Evolutionary conservation across 2,797 vertebrate genomes (phyloP), one percentile per base, ranked within the genome.

Genomic region (Poeciliopsis infans): DNA sequence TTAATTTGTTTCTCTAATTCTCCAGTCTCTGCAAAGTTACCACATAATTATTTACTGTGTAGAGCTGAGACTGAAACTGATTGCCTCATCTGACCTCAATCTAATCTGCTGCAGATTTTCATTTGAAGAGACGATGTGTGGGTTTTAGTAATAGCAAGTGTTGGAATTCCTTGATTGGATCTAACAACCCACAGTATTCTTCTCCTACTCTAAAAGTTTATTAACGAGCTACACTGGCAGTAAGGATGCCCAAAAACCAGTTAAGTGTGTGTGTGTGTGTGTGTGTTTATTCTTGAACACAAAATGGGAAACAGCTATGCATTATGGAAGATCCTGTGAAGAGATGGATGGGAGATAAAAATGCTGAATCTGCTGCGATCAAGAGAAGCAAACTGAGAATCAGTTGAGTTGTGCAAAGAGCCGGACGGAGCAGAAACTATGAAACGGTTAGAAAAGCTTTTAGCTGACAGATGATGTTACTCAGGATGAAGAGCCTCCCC

Each of bases 11-110:
- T 61, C 74, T 57, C 55, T 31, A 43, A 61, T 61, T 75, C 28
- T 61, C 23, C 15, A 46, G 39, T 23, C 74, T 61, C 33, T 73
- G 71, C 31, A 12, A 53, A 73, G 46, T 31, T 73, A 31, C 33
- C 33, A 51, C 47, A 72, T 47, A 36, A 33, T 49, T 53, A 51
- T 73, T 73, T 36, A 53, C 71, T 73, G 47, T 53, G 71, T 49
- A 39, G 47, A 12, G 49, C 23, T 73, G 71, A 73, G 31, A 39
- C 31, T 36, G 33, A 51, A 36, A 73, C 49, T 49, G 49, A 53
- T 73, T 36, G 47, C 49, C 31, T 53, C 47, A 72, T 73, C 71
- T 73, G 47, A 64, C 59, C 47, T 73, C 47, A 51, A 33, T 73
- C 46, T 33, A 18, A 72, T 20, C 49, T 36, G 59, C 59, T 64